Evolutionary conservation across 2,888 invertebrate genomes (phyloP), one percentile per base, ranked within the genome.

Genomic region (Gymnocheta viridis): DNA sequence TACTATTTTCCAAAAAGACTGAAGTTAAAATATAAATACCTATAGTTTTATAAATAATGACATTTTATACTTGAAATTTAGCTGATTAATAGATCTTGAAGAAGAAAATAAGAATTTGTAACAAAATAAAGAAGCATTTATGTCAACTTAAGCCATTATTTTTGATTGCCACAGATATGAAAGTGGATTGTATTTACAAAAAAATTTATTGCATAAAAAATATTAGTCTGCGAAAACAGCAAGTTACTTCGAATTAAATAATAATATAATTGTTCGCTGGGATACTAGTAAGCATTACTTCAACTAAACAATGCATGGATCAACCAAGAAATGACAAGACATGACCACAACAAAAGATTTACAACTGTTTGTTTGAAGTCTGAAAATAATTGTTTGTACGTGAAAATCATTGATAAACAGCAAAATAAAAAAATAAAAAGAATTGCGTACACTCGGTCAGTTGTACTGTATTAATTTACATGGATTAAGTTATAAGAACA

Each of bases 371-470:
- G 41, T 12, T 41, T 29, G 19, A 70, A 41, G 41, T 70, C 41
- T 58, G 47, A 56, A 83, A 83, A 66, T 80, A 80, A 83, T 76
- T 80, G 64, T 70, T 58, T 79, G 70, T 80, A 83, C 83, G 83
- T 83, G 83, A 70, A 76, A 66, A 60, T 70, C 69, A 80, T 83
- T 83, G 58, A 54, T 51, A 80, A 80, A 64, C 17, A 70, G 0
- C 32, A 22, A 47, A 49, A 17, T 47, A 32, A 54, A 38, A 29
- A 14, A 27, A 47, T 3, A 7, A 14, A 19, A 29, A 29, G 5
- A 10, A 35, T 51, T 54, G 38, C 60, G 17, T n/a, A 9, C 29
- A 56, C 64, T 56, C 47, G 58, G 49, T 49, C 49, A 67, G 4
- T 56, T 0, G 56, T 32, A 49, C 19, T 49, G 54, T 24, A 49